phyloP scores from a whole-genome alignment of 1,140 invertebrate species.

The Aphelenchoides fujianensis region DNA sequence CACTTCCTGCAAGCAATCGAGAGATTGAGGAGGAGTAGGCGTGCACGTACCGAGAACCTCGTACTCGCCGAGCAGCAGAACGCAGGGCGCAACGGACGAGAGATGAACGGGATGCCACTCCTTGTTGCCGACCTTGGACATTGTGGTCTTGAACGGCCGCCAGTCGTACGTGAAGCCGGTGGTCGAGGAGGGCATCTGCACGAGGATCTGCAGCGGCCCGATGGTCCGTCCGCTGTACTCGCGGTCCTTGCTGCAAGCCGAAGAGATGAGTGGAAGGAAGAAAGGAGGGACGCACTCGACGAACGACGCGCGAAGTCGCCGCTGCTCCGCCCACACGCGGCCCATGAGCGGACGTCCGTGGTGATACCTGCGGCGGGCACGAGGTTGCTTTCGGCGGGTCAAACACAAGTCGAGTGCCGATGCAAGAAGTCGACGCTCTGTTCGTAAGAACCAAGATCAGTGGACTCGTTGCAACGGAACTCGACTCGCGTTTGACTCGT shows the following conservation, averaged over 20 bases:
- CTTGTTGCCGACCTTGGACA: slow-evolving; percentile 9
- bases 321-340: not conserved
- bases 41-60: slow-evolving; percentile 15
- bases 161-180: slow-evolving; percentile 6
- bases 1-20: no score
- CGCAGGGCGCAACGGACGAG: slow-evolving; percentile 6
- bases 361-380: no score
- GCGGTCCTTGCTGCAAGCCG: not conserved
- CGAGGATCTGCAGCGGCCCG: slow-evolving; percentile 11
- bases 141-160: not conserved
- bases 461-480: no score
- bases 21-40: no score
- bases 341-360: slow-evolving; percentile 15
- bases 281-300: not conserved
- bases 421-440: no score
- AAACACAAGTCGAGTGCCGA: no score
- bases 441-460: no score
- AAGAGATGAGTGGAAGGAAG: not conserved
- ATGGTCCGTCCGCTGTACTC: slow-evolving; percentile 5
- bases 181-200: not conserved
- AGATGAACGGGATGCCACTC: slow-evolving; percentile 14
- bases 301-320: slow-evolving; percentile 2
- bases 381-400: no score
- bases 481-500: no score
- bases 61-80: not conserved